Percentiles rank a stretch among this genome's conserved stretches.
Conservation (phyloP, 2,797 vertebrate species). For the Tokudaia muenninki region DNA sequence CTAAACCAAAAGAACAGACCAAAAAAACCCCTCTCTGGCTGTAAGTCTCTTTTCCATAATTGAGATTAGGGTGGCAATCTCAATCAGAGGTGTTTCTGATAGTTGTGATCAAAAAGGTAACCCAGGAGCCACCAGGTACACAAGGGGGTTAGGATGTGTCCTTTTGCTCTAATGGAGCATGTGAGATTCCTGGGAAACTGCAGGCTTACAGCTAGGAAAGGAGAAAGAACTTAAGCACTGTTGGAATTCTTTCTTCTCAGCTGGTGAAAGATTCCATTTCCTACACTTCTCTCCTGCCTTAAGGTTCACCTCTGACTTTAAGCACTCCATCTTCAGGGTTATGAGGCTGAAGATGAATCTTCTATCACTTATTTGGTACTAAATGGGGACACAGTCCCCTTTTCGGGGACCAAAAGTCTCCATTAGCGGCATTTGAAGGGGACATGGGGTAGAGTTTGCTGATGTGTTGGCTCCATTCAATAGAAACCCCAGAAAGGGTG, state of each 20-base stretch:
- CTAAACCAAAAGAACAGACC: background rate
- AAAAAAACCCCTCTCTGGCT: background rate
- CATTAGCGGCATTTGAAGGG: background rate
- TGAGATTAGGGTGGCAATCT: background rate
- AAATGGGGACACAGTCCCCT: background rate
- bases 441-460: too few relatives aligned
- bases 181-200: background rate
- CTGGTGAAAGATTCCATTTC: background rate
- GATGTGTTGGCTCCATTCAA: background rate
- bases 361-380: background rate
- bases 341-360: background rate
- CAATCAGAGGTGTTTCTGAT: background rate
- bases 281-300: background rate
- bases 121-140: background rate
- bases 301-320: background rate
- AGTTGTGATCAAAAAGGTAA: background rate
- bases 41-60: background rate
- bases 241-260: background rate
- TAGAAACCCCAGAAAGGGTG: background rate
- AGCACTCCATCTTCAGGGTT: background rate
- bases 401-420: background rate
- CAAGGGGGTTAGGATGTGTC: background rate
- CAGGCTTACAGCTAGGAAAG: background rate
- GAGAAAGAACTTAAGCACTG: background rate
- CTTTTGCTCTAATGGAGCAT: background rate